phyloP scores from a whole-genome alignment of 2,797 vertebrate genomes.

The Ambastaia sidthimunki region DNA sequence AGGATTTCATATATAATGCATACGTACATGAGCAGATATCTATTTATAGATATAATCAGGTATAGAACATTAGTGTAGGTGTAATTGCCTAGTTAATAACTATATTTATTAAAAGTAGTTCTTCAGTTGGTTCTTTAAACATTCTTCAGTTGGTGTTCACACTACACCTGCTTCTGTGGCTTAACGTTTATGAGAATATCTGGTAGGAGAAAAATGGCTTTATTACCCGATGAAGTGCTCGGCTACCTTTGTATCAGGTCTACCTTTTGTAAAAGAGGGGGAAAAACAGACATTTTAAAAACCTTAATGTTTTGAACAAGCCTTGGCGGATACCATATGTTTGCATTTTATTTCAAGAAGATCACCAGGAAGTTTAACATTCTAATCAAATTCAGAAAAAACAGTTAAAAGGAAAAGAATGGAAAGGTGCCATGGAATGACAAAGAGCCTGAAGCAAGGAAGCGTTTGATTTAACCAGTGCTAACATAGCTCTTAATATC shows the following conservation, averaged over 20 bases:
- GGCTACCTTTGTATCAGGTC: background rate
- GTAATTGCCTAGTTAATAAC: background rate
- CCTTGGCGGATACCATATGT: constrained; percentile 48
- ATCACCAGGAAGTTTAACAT: constrained; percentile 46
- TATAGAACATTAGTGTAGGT: background rate
- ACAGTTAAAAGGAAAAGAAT: constrained; percentile 48
- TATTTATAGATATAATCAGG: background rate
- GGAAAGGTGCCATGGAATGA: constrained; percentile 46
- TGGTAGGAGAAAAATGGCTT: background rate
- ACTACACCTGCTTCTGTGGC: background rate
- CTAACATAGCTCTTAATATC: constrained; percentile 41
- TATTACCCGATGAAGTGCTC: background rate
- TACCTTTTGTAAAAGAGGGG: background rate
- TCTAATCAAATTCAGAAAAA: constrained; percentile 50
- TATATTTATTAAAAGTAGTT: background rate
- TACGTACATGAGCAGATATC: background rate
- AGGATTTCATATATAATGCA: background rate
- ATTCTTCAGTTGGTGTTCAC: no score
- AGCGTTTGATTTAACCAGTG: constrained; percentile 40
- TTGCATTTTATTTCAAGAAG: constrained; percentile 38
- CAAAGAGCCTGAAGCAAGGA: constrained; percentile 39
- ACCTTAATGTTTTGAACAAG: constrained; percentile 42
- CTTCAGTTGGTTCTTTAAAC: background rate
- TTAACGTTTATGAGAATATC: background rate
- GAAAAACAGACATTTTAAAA: background rate